phyloP scores from a whole-genome alignment of 2,888 invertebrate species.

The Drosophila fungiperda region DNA sequence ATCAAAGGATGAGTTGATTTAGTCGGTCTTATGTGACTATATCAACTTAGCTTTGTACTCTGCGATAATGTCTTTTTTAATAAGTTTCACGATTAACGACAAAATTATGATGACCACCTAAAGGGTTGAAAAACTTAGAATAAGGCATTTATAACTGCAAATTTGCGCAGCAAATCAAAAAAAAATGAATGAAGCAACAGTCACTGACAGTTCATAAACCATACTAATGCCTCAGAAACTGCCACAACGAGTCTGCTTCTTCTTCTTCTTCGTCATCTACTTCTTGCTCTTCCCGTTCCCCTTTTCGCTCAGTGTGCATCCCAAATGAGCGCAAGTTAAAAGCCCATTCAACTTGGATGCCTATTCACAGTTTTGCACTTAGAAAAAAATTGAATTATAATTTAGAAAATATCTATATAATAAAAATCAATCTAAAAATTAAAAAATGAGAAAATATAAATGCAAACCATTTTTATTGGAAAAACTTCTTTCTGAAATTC shows the following conservation, averaged over 20 bases:
- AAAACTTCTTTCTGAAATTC: neutral
- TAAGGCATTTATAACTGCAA: conserved; percentile 8
- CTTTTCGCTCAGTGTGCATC: conserved; percentile 16
- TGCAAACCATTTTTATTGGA: neutral
- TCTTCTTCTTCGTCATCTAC: neutral
- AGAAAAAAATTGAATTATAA: neutral
- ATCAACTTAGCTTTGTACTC: neutral
- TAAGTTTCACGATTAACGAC: neutral
- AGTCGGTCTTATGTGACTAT: neutral
- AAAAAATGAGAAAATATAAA: neutral
- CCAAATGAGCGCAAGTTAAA: conserved; percentile 39
- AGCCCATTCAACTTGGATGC: conserved; percentile 33
- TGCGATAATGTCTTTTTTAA: neutral
- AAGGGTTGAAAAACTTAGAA: conserved; percentile 9
- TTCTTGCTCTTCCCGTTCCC: conserved; percentile 1
- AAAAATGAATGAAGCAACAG: conserved; percentile 2
- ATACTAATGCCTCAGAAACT: conserved; percentile 44
- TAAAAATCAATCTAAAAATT: neutral
- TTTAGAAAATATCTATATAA: neutral
- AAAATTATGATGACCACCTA: neutral
- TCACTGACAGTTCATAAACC: conserved; percentile 58
- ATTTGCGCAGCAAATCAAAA: conserved; percentile 9
- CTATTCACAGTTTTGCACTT: conserved; percentile 1
- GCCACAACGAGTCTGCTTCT: conserved; percentile 1
- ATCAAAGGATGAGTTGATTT: neutral